Base-by-base conservation (phyloP, 2,113 vertebrate genomes). In the Amazona vittata region DNA sequence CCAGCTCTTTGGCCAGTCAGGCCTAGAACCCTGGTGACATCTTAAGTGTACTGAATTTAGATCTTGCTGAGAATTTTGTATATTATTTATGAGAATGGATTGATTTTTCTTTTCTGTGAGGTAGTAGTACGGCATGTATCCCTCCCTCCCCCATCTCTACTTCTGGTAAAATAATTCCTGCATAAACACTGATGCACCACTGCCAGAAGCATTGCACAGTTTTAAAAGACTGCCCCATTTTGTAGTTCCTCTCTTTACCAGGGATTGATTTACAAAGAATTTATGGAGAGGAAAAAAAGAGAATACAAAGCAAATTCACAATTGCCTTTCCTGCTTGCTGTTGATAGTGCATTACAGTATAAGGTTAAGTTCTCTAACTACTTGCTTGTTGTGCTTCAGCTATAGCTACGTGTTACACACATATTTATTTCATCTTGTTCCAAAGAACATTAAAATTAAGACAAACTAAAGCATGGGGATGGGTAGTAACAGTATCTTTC, bases 41-140 rank as follows among this genome's bases (percentile, higher is more conserved):
- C 71, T 88, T 90, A 90, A 94, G 70, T 85, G 78, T 80, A 85
- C 39, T 85, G 82, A 94, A 86, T 83, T 93, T 92, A 96, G 37
- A 71, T 60, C 59, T 88, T 83, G 49, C 76, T 83, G 71, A 90
- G 90, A 83, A 92, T 86, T 93, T 77, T 83, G 63, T 91, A 20
- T 94, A 90, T 96, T 94, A 96, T 96, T 96, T 83, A 96, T 92
- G 88, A 96, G 88, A 95, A 88, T 46, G 9, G 50, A 96, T 96
- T 93, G 94, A 96, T 97, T 96, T 97, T 96, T 96, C 67, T 94
- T 76, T 91, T 88, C 71, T 90, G 46, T 69, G 85, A 86, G 46
- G 49, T 49, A 94, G 85, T 57, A 85, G 70, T 53, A 70, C 5
- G 81, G 64, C 57, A 39, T 60, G 55, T 50, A 77, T 29, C 47